Evolutionary conservation across 1,140 invertebrate genomes (phyloP), one percentile per base, ranked within the genome.

Genomic region (Drosophila teissieri): DNA sequence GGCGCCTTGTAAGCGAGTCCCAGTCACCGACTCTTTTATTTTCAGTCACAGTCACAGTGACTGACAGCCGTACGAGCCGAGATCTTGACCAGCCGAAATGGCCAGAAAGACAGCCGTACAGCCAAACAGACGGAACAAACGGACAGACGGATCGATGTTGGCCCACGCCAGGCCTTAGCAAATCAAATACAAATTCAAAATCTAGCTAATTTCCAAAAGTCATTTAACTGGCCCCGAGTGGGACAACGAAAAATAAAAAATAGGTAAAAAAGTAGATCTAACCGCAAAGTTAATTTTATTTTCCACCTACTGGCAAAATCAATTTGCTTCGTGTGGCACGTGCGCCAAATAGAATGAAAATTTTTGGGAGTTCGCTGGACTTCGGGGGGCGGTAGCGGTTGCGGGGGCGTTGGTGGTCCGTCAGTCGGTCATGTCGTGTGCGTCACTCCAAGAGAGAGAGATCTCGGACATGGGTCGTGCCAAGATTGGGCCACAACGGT

Each of bases 241-340:
- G 79, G 77, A 70, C 79, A 89, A 69, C 69, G 70, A 67, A 64
- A 67, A 54, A 8, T 31, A 55, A 39, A 8, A 60, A 6, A 49
- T 24, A 10, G 11, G 4, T 19, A 34, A 14, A 54, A 27, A 42
- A 48, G 31, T 70, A 70, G 49, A 70, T 70, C 52, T 36, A 70
- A 64, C 84, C 84, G 51, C 77, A 89, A 84, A 89, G 84, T 89
- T 89, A 89, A 89, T 89, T 89, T 89, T 89, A 89, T 89, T 89
- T 90, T 90, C 86, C 86, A 90, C 86, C 86, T 90, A 90, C 86
- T 90, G 86, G 86, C 86, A 80, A 90, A 90, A 90, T 90, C 86
- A 86, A 90, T 90, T 90, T 90, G 79, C 77, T 90, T 90, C 86
- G 86, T 90, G 86, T 90, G 86, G 86, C 86, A 90, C 86, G 86